These are phyloP conservation scores for Petrocephalus zakoni DNA, from an alignment of 2,113 vertebrate species.

Conservation along the genomic window DNA sequence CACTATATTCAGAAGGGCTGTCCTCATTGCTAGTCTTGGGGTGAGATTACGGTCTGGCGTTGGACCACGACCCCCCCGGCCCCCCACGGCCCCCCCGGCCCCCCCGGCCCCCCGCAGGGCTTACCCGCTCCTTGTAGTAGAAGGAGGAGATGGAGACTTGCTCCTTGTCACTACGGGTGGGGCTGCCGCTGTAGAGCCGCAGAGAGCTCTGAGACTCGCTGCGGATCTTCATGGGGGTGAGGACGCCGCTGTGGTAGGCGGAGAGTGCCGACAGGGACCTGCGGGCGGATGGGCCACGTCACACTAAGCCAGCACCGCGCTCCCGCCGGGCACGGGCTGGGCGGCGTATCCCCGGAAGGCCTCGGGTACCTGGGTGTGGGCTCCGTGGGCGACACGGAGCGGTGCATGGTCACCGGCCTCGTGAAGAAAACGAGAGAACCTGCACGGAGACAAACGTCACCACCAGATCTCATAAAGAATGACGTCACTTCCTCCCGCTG, in stretches of 20 bases:
- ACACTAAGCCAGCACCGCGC: not conserved
- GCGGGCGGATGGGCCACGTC: not conserved
- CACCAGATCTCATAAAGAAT: not conserved
- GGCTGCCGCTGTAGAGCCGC: constrained; percentile 87
- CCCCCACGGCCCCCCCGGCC: no score
- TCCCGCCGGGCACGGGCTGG: constrained; percentile 35
- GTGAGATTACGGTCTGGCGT: no score
- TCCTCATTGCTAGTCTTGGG: no score
- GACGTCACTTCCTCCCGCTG: not conserved
- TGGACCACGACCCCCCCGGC: no score
- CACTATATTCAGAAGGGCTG: not conserved
- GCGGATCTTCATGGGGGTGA: constrained; percentile 96
- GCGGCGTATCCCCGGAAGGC: not conserved
- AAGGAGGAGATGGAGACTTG: constrained; percentile 97
- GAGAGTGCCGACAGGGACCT: constrained; percentile 93
- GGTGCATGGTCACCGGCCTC: constrained; percentile 90
- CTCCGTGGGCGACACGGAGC: constrained; percentile 79
- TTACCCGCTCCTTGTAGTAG: constrained; percentile 98
- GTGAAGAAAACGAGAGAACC: constrained; percentile 95
- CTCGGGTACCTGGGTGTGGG: constrained; percentile 81
- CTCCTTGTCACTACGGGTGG: constrained; percentile 89
- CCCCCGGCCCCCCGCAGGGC: constrained; percentile 17
- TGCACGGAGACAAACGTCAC: constrained; percentile 33
- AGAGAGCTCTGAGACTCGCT: constrained; percentile 84
- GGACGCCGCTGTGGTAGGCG: constrained; percentile 87